Evolutionary conservation across 2,888 invertebrate species (phyloP), one percentile per base, ranked within the genome.

Genomic region (Erpobdella octoculata): DNA sequence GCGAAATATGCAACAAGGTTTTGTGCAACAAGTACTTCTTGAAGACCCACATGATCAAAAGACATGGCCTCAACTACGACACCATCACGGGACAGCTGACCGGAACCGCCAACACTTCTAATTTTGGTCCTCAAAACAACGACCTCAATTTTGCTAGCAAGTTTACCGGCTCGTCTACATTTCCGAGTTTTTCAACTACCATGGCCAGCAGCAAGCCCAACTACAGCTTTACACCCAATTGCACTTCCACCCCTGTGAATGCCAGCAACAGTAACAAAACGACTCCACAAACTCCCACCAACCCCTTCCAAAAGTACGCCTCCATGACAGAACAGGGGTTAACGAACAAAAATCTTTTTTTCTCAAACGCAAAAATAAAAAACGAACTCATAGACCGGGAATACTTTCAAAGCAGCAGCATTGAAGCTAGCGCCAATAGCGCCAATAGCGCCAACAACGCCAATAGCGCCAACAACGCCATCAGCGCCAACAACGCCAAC

Each of bases 1-100:
- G 82, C 76, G 82, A 81, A 33, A 76, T 82, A 70, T 82, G 82
- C 75, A 81, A 80, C 77, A 83, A 83, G 75, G 82, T 82, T 74
- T 78, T 83, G 68, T 83, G 82, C 76, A 83, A 82, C 77, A 83
- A 82, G 74, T 83, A 83, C 74, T 83, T 83, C 75, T 76, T 83
- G 72, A 79, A 81, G 64, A 82, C 82, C n/a, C 83, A 83, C 76
- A 81, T 82, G 76, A 76, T 81, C 71, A 83, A 82, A 73, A 82
- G 82, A 71, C 83, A 83, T 75, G 82, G 82, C 46, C 80, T 82
- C 62, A 73, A 74, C 67, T 61, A 64, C 41, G 72, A 74, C 66
- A 71, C 71, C 21, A 59, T 67, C 38, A 71, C 66, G 15, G 71
- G 71, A 1, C 65, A 69, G 48, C 66, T 70, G 1, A 41, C 35